A percentile compares a stretch with the other conserved stretches of the same genome.
Evolutionary conservation across 2,797 vertebrate genomes (phyloP).

Genomic region (Orientallactaga sibirica): DNA sequence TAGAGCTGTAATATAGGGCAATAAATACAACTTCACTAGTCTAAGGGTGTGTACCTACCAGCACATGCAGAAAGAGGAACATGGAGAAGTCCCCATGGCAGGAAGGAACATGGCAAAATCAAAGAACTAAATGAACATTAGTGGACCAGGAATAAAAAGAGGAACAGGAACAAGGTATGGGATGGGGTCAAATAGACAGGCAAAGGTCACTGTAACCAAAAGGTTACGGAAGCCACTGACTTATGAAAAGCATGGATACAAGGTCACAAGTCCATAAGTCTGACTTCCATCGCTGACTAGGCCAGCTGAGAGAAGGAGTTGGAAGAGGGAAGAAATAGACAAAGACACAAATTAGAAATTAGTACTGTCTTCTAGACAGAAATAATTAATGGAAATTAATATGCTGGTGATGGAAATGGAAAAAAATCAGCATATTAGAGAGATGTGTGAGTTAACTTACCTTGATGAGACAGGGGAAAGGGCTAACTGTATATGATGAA

Average conservation of each 20-base stretch:
- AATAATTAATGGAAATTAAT: neutral
- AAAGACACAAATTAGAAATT: constrained; percentile 18
- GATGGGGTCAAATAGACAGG: neutral
- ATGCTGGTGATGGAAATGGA: neutral
- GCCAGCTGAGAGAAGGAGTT: neutral
- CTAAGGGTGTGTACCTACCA: neutral
- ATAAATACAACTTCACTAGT: neutral
- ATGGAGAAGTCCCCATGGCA: neutral
- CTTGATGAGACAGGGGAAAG: neutral
- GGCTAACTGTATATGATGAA: neutral
- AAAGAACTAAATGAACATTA: neutral
- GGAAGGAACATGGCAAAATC: neutral
- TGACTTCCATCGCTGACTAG: constrained; percentile 5
- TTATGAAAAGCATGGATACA: neutral
- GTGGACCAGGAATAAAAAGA: neutral
- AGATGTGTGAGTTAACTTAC: neutral
- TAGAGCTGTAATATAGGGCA: neutral
- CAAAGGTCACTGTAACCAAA: neutral
- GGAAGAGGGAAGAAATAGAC: neutral
- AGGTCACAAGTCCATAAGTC: neutral
- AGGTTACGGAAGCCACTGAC: neutral
- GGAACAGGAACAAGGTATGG: neutral
- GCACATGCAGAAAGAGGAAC: neutral
- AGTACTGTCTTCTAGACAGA: neutral
- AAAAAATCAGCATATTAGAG: neutral